These are phyloP conservation scores for Crossaster papposus DNA, from an alignment of 53 echinoderm and acorn worm genomes.

Conservation along the genomic window DNA sequence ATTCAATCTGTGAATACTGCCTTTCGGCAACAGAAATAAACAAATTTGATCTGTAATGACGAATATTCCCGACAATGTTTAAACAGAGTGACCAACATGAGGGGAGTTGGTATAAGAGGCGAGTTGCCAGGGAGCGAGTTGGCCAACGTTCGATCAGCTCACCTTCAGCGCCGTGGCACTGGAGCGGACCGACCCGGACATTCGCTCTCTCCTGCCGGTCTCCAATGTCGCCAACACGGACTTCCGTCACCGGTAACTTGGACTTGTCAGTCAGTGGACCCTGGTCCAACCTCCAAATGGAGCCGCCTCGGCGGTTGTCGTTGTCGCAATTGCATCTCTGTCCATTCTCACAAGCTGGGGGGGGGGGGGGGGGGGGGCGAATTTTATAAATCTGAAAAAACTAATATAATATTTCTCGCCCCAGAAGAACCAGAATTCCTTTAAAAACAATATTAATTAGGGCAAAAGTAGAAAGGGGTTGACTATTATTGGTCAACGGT, in stretches of 20 bases:
- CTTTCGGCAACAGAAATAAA: too few species aligned
- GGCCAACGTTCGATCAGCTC: neutral
- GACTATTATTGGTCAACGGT: too few species aligned
- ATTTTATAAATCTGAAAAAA: neutral
- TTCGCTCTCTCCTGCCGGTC: neutral
- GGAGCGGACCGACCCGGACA: neutral
- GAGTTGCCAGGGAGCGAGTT: too few species aligned
- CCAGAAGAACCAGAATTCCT: too few species aligned
- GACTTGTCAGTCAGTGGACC: neutral
- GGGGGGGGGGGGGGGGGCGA: neutral
- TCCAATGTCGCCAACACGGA: neutral
- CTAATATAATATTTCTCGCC: neutral
- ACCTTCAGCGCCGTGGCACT: neutral
- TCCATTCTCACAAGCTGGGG: neutral
- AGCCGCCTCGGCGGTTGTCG: neutral
- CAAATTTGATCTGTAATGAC: too few species aligned
- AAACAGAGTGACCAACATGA: too few species aligned
- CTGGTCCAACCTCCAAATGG: neutral
- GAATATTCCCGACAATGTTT: too few species aligned
- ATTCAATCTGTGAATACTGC: too few species aligned
- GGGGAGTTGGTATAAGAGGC: too few species aligned
- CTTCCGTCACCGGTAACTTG: neutral
- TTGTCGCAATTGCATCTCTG: neutral
- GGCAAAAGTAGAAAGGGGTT: too few species aligned
- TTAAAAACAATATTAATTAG: too few species aligned